Base-by-base conservation (phyloP, 2,797 vertebrate species). In the Cirrhinus mrigala region DNA sequence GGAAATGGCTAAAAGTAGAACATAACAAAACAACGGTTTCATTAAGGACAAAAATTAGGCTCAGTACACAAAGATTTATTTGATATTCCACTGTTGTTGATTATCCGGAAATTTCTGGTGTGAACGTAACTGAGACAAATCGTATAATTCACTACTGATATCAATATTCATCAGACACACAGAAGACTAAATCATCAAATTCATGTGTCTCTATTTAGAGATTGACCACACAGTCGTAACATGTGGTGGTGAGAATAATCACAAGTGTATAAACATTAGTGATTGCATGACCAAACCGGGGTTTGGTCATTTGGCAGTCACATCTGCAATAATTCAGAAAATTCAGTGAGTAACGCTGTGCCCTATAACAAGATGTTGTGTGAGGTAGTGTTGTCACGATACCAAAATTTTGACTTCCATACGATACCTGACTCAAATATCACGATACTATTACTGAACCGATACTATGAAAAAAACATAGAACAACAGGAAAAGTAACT, bases 11-110 rank as follows among this genome's bases (percentile, higher is more conserved):
- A 84, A 81, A 87, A 71, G 80, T 52, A 84, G 58, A 89, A 89
- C 84, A 84, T 84, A 86, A 86, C 86, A 89, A 88, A 89, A 86
- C 89, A 85, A 88, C 87, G 88, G 81, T 86, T 89, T 89, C 81
- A 87, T 91, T 88, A 90, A 86, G 84, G 76, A 33, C 27, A 85
- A 81, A 37, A 87, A 89, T 60, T 73, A 81, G 86, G 85, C 58
- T 50, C 58, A 46, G 62, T 75, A 64, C 18, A 33, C 69, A 83
- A 68, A 48, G 40, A 75, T 79, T 73, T 84, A 86, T 50, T 81
- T 69, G 62, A 78, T 84, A 52, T 66, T 66, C 37, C 24, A 69
- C 66, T 70, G 50, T 58, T 78, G 79, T 76, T 69, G 70, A 82
- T 79, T 86, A 46, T 68, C 15, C 48, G 27, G 40, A 83, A 58